A percentile compares a stretch with the other conserved stretches of the same genome.
These are phyloP conservation scores for Menidia beryllina DNA, from an alignment of 2,113 vertebrate species.

Conservation along the genomic window DNA sequence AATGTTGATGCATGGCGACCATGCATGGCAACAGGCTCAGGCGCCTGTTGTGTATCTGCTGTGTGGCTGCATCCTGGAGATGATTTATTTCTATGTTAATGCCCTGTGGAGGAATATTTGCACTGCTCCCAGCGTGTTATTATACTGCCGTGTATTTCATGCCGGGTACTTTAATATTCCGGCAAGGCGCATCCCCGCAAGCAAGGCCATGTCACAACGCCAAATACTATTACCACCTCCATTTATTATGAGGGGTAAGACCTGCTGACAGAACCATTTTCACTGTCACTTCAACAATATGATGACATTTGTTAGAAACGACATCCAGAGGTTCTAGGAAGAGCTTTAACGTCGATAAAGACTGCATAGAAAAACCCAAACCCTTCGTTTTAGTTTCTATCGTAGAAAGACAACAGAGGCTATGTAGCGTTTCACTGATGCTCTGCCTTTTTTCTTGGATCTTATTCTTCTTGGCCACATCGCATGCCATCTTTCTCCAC, in stretches of 20 bases:
- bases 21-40: background rate
- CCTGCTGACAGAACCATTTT: conserved; percentile 41
- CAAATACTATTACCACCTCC: conserved; percentile 20
- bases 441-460: conserved; percentile 9
- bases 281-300: conserved; percentile 17
- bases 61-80: conserved; percentile 31
- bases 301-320: conserved; percentile 18
- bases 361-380: no score
- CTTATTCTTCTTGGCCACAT: background rate
- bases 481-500: background rate
- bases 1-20: conserved; percentile 22
- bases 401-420: no score
- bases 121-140: conserved; percentile 34
- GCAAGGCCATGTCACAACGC: conserved; percentile 10
- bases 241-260: conserved; percentile 32
- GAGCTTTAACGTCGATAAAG: no score
- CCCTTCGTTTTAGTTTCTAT: no score
- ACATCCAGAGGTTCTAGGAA: conserved; percentile 28
- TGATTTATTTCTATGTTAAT: conserved; percentile 54
- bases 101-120: conserved; percentile 42
- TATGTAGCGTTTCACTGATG: background rate
- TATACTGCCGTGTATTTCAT: conserved; percentile 47
- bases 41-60: conserved; percentile 16
- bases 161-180: conserved; percentile 46
- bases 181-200: conserved; percentile 30